phyloP scores from a whole-genome alignment of 2,797 vertebrate genomes.

The Scolopax rusticola region DNA sequence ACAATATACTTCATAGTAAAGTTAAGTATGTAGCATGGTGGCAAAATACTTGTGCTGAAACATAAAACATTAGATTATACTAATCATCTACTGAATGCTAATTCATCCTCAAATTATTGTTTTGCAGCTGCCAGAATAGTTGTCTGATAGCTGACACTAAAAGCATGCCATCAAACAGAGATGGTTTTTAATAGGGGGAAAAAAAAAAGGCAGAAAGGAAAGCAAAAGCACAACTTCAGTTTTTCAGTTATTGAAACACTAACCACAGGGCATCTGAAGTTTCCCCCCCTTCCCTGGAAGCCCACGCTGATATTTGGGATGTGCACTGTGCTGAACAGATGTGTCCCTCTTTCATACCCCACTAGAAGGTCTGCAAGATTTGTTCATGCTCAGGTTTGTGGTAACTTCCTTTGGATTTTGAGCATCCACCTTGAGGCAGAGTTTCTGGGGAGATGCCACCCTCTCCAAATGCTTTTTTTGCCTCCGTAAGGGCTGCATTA shows the following conservation, averaged over 20 bases:
- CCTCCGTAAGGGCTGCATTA: not conserved
- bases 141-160: not conserved
- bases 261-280: not conserved
- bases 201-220: not conserved
- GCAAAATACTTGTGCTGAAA: not conserved
- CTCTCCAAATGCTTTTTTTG: not conserved
- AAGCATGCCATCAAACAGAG: not conserved
- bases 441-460: not conserved
- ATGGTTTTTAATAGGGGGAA: not conserved
- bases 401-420: not conserved
- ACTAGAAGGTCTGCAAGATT: not conserved
- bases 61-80: not conserved
- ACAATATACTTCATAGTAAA: not conserved
- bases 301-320: not conserved
- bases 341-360: not conserved
- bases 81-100: not conserved
- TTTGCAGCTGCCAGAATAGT: not conserved
- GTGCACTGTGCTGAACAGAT: fast-evolving
- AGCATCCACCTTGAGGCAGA: not conserved
- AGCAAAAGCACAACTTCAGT: not conserved
- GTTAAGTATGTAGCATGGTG: not conserved
- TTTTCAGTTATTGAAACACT: not conserved
- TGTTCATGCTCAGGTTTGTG: not conserved
- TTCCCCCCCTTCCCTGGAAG: not conserved
- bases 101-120: constrained; percentile 10